A percentile compares a stretch with the other conserved stretches of the same genome.
Evolutionary conservation across 1,140 invertebrate species (phyloP).

Genomic region (Melitaea cinxia): DNA sequence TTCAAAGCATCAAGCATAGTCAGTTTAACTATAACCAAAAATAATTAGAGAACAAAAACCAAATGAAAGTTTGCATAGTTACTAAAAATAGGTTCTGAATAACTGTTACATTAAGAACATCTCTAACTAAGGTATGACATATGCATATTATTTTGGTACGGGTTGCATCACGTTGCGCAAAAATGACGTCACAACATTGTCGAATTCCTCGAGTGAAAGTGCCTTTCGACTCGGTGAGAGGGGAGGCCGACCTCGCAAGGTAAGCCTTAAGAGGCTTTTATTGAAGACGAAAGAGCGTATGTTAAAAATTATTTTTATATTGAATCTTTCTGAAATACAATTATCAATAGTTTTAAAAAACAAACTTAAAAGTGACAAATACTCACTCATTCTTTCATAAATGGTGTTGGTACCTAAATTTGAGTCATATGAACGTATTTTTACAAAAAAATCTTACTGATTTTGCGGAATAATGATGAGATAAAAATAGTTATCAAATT

Average conservation of each 20-base stretch:
- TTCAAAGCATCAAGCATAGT: neutral
- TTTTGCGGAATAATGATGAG: too few relatives aligned
- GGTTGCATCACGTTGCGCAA: constrained; percentile 74
- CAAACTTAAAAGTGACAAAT: too few relatives aligned
- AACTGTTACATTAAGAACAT: neutral
- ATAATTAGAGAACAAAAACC: neutral
- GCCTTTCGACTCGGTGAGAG: constrained; percentile 57
- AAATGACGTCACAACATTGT: constrained; percentile 62
- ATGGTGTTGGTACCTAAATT: too few relatives aligned
- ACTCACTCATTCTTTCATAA: too few relatives aligned
- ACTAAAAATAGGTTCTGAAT: neutral
- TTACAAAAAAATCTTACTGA: too few relatives aligned
- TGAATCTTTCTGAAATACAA: neutral
- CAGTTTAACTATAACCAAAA: neutral
- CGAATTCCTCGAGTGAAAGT: constrained; percentile 76
- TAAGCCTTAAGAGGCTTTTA: constrained; percentile 18
- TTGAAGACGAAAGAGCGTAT: neutral
- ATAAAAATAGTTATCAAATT: too few relatives aligned
- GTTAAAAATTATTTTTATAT: neutral
- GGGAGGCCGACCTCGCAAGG: constrained; percentile 25
- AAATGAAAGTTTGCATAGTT: neutral
- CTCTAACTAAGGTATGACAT: constrained; percentile 1
- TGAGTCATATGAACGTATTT: too few relatives aligned
- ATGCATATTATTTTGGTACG: constrained; percentile 44
- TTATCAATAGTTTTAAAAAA: too few relatives aligned